Conservation (phyloP, 2,888 invertebrate genomes). For the Euplagia quadripunctaria region DNA sequence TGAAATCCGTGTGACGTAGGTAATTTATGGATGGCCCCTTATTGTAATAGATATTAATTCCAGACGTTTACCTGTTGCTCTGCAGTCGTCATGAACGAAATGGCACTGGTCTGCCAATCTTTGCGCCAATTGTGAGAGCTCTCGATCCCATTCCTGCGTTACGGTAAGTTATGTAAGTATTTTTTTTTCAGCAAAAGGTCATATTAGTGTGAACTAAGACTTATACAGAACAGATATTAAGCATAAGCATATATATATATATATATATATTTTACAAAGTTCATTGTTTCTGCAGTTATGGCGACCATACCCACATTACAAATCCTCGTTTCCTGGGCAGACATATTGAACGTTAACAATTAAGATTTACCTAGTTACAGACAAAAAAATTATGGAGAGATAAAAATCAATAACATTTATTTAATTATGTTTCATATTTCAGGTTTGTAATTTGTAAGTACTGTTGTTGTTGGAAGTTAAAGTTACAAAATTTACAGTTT, state of each 20-base stretch:
- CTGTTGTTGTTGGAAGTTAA: no score
- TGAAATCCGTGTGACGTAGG: no score
- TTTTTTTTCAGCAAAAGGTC: no score
- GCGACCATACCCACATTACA: neutral
- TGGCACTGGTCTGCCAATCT: slow-evolving; percentile 78
- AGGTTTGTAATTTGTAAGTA: no score
- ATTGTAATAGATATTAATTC: no score
- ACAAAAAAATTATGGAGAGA: neutral
- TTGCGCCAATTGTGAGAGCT: slow-evolving; percentile 75
- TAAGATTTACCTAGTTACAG: neutral
- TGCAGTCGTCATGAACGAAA: slow-evolving; percentile 79
- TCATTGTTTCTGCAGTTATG: neutral
- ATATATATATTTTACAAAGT: no score
- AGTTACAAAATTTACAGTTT: no score
- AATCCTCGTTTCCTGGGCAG: neutral
- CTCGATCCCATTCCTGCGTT: slow-evolving; percentile 78
- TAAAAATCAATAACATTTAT: neutral
- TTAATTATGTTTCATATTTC: no score
- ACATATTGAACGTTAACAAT: neutral
- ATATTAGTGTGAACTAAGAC: no score
- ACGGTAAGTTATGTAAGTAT: neutral
- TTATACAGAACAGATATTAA: no score
- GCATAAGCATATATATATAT: no score
- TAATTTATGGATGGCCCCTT: no score
- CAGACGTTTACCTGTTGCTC: slow-evolving; percentile 72